Evolutionary conservation across 2,888 invertebrate genomes (phyloP).

Genomic region (Pandemis corylana): DNA sequence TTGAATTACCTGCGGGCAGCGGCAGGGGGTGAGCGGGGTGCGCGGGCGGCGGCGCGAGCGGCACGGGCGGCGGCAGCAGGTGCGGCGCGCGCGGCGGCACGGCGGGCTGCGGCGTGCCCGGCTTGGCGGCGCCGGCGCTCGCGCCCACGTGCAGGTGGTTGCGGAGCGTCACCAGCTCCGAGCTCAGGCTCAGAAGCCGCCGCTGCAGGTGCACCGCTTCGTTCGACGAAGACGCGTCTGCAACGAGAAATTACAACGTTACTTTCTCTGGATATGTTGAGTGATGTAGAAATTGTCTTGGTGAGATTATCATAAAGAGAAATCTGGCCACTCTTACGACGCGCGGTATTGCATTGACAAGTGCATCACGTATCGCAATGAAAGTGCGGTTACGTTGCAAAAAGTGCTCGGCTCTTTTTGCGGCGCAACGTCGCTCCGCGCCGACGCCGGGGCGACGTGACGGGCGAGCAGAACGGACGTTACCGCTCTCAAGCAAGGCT

Average conservation of each 20-base stretch:
- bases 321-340: slow-evolving; percentile 9
- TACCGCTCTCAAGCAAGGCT: too few species aligned
- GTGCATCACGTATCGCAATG: slow-evolving; percentile 14
- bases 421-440: too few species aligned
- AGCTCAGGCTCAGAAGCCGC: slow-evolving; percentile 94
- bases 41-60: slow-evolving; percentile 64
- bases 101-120: slow-evolving; percentile 51
- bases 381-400: slow-evolving; percentile 20
- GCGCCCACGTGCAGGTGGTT: slow-evolving; percentile 93
- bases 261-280: background rate
- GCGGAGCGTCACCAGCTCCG: slow-evolving; percentile 95
- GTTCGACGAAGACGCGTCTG: slow-evolving; percentile 97
- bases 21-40: slow-evolving; percentile 39
- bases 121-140: slow-evolving; percentile 48
- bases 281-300: too few species aligned
- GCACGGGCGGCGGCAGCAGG: slow-evolving; percentile 56
- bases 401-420: background rate
- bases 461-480: too few species aligned
- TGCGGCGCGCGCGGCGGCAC: slow-evolving; percentile 62
- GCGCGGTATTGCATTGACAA: background rate
- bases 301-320: background rate
- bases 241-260: slow-evolving; percentile 49
- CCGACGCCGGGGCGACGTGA: too few species aligned
- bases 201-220: slow-evolving; percentile 97
- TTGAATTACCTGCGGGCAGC: slow-evolving; percentile 59